Conservation (phyloP, 2,113 vertebrate genomes). For the Malurus cyaneus region DNA sequence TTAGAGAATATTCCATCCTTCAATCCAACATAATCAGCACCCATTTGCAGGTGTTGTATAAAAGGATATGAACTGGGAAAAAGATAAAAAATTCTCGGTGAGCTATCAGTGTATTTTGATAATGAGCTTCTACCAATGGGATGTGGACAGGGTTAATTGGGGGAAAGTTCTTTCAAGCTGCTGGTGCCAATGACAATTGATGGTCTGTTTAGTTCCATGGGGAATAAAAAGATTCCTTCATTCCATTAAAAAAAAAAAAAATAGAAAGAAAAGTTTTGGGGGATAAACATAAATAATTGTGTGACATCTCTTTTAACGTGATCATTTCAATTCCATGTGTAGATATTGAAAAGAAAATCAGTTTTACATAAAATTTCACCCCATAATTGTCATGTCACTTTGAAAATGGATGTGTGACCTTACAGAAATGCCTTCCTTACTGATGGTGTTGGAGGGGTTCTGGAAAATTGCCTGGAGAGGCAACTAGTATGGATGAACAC, state of each 20-base stretch:
- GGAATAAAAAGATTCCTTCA: not conserved
- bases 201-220: not conserved
- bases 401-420: not conserved
- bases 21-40: not conserved
- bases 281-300: not conserved
- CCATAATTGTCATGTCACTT: not conserved
- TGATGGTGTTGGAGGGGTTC: not conserved
- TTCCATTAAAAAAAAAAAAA: not conserved
- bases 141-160: accelerated
- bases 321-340: not conserved
- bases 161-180: not conserved
- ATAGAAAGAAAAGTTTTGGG: not conserved
- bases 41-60: not conserved
- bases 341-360: not conserved
- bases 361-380: not conserved
- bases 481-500: not conserved
- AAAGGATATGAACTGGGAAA: not conserved
- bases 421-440: not conserved
- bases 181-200: not conserved
- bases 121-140: not conserved
- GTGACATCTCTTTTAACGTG: not conserved
- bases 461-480: not conserved
- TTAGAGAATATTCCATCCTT: not conserved
- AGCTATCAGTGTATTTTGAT: not conserved
- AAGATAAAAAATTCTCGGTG: not conserved